A percentile compares a stretch with the other conserved stretches of the same genome.
phyloP scores from a whole-genome alignment of 2,888 invertebrate species.

The Pyrrhia umbra region DNA sequence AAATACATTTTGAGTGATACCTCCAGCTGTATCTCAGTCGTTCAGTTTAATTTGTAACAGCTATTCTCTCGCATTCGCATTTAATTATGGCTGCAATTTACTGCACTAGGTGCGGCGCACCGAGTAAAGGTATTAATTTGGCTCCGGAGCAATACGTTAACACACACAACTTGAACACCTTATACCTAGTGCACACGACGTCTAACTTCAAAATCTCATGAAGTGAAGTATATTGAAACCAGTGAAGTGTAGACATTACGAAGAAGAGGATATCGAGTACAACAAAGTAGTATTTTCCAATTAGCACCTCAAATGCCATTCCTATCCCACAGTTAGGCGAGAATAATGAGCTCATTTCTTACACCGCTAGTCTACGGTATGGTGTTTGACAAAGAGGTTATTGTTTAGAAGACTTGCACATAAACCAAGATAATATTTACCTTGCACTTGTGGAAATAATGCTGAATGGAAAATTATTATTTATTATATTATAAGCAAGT shows the following conservation, averaged over 20 bases:
- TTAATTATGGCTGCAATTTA: slow-evolving; percentile 38
- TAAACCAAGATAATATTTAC: background rate
- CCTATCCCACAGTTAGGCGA: slow-evolving; percentile 67
- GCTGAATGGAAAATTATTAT: background rate
- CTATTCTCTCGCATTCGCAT: slow-evolving; percentile 8
- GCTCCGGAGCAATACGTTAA: slow-evolving; percentile 22
- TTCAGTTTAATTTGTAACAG: slow-evolving; percentile 33
- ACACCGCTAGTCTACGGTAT: slow-evolving; percentile 56
- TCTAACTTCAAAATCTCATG: background rate
- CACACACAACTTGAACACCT: background rate
- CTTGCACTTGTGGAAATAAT: background rate
- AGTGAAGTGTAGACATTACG: slow-evolving; percentile 12
- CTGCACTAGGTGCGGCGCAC: slow-evolving; percentile 18
- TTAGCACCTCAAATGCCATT: slow-evolving; percentile 71
- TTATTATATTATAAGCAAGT: background rate
- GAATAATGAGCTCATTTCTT: slow-evolving; percentile 61
- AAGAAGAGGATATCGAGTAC: slow-evolving; percentile 40
- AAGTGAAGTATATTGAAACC: background rate
- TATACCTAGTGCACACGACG: slow-evolving; percentile 7
- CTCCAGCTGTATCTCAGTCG: slow-evolving; percentile 3
- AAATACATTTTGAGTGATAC: slow-evolving; percentile 7
- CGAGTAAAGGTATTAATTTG: slow-evolving; percentile 18
- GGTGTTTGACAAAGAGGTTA: slow-evolving; percentile 56
- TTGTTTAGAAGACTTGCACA: slow-evolving; percentile 37
- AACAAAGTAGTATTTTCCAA: slow-evolving; percentile 60